Evolutionary conservation across 2,888 invertebrate genomes (phyloP).

Genomic region (Polymixis lichenea): DNA sequence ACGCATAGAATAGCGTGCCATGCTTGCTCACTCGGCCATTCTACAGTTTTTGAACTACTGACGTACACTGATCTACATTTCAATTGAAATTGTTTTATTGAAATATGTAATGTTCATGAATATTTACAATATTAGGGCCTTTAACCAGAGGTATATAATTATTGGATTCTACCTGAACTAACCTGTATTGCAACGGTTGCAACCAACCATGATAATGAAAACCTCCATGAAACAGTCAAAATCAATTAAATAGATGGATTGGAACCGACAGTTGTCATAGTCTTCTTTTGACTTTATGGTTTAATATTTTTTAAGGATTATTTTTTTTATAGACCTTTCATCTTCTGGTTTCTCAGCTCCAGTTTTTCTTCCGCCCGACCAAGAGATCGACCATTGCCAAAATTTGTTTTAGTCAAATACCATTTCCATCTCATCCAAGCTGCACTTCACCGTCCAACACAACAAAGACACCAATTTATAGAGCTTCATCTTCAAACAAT

Average conservation of each 20-base stretch:
- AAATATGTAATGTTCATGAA: too few relatives aligned
- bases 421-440: conserved; percentile 2
- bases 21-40: not conserved
- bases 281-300: not conserved
- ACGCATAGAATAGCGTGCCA: not conserved
- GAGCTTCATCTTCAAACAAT: conserved; percentile 61
- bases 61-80: too few relatives aligned
- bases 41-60: not conserved
- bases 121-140: too few relatives aligned
- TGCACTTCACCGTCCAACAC: conserved; percentile 15
- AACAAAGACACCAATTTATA: conserved; percentile 35
- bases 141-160: too few relatives aligned
- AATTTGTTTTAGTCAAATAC: not conserved
- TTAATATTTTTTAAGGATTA: not conserved
- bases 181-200: too few relatives aligned
- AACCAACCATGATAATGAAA: too few relatives aligned
- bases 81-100: too few relatives aligned
- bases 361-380: too few relatives aligned
- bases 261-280: not conserved
- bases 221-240: not conserved
- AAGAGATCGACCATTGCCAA: not conserved
- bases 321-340: not conserved
- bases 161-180: too few relatives aligned
- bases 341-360: not conserved
- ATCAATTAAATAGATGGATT: not conserved